Evolutionary conservation across 2,113 vertebrate species (phyloP).

Genomic region (Ciconia boyciana): DNA sequence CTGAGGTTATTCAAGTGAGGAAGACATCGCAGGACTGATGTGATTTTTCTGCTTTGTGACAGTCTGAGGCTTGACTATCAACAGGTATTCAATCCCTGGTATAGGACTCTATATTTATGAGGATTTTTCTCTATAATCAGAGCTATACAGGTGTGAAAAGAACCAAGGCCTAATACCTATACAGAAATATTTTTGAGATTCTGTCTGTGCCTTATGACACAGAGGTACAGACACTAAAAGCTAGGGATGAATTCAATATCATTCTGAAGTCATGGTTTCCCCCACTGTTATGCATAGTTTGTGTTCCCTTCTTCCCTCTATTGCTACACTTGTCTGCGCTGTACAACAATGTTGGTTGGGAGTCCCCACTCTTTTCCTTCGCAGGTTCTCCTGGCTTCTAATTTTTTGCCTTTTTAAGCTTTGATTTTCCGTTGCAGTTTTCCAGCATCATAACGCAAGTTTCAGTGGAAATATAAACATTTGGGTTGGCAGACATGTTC

Average conservation of each 20-base stretch:
- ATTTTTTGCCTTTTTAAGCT: neutral
- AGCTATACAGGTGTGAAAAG: neutral
- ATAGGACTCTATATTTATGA: neutral
- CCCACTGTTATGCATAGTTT: neutral
- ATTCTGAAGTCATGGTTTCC: neutral
- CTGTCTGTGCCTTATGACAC: neutral
- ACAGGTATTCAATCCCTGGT: neutral
- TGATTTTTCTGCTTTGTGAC: neutral
- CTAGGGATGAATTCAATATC: neutral
- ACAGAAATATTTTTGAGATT: neutral
- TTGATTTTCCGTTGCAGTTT: neutral
- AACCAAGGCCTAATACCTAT: neutral
- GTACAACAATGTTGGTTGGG: neutral
- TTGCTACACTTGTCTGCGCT: neutral
- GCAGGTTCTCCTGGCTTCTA: neutral
- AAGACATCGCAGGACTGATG: rapidly evolving
- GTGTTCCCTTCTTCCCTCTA: neutral
- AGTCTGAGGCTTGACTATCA: neutral
- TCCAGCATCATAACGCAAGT: neutral
- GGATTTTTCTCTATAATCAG: neutral
- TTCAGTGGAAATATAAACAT: neutral
- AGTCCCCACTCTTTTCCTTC: neutral
- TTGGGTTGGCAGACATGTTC: neutral
- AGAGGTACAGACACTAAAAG: neutral
- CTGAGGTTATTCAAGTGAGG: neutral